phyloP scores from a whole-genome alignment of 1,140 invertebrate genomes.

The Spodoptera litura region DNA sequence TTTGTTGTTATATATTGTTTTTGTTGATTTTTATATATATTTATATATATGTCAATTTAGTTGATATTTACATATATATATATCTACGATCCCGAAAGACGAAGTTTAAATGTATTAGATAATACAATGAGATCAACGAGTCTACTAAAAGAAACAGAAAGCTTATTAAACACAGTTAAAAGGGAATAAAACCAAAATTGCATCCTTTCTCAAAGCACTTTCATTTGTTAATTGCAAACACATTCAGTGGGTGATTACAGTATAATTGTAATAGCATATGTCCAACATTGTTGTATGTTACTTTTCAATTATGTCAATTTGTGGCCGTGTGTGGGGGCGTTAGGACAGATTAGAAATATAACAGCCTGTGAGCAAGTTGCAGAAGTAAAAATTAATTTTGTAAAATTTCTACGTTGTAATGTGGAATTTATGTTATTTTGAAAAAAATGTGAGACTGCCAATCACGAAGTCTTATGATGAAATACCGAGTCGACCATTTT shows the following conservation, averaged over 20 bases:
- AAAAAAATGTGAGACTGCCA: no score
- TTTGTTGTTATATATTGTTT: no score
- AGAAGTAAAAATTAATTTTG: no score
- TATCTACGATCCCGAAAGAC: no score
- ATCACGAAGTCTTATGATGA: no score
- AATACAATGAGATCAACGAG: no score
- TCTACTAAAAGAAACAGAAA: no score
- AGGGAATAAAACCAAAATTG: not conserved
- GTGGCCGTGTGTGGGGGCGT: not conserved
- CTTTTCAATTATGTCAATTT: conserved; percentile 30
- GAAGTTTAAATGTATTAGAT: no score
- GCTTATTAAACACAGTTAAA: not conserved
- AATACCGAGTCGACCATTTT: no score
- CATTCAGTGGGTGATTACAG: conserved; percentile 33
- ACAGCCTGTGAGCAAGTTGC: not conserved
- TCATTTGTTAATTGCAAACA: conserved; percentile 52
- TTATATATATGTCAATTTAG: no score
- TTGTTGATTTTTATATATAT: no score
- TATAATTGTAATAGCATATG: conserved; percentile 40
- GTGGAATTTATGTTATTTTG: not conserved
- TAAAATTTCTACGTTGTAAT: not conserved
- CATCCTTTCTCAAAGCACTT: conserved; percentile 33
- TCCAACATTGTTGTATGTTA: conserved; percentile 21
- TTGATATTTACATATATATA: no score
- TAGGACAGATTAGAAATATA: not conserved